These are phyloP conservation scores for Drosophila leontia DNA, from an alignment of 1,140 invertebrate genomes.

Conservation along the genomic window DNA sequence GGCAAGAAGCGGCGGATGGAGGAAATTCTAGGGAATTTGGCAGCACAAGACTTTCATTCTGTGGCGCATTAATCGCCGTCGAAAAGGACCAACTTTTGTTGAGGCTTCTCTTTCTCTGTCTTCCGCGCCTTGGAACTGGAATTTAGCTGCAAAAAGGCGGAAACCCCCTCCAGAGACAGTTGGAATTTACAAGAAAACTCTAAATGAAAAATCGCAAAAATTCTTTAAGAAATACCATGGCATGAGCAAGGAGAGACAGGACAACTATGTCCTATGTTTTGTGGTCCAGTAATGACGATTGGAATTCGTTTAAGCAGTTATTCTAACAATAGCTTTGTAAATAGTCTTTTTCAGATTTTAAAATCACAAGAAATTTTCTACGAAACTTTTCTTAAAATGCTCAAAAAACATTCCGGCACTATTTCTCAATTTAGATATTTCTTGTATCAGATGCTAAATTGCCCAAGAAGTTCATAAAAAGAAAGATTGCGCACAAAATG, in stretches of 20 bases:
- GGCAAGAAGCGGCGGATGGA: conserved; percentile 10
- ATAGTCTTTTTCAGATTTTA: not conserved
- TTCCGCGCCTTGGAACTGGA: conserved; percentile 7
- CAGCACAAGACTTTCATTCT: conserved; percentile 57
- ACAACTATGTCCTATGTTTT: conserved; percentile 26
- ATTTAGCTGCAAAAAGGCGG: conserved; percentile 42
- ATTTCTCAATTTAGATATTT: conserved; percentile 9
- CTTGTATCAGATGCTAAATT: conserved; percentile 23
- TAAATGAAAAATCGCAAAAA: conserved; percentile 75
- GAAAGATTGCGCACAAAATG: conserved; percentile 16
- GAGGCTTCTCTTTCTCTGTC: conserved; percentile 19
- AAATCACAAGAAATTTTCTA: not conserved
- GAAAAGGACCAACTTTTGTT: conserved; percentile 76
- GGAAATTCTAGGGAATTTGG: conserved; percentile 72
- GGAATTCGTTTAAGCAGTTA: conserved; percentile 55
- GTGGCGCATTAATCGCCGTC: conserved; percentile 72
- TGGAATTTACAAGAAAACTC: conserved; percentile 74
- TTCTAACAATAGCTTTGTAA: conserved; percentile 3
- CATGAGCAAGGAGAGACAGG: conserved; percentile 1
- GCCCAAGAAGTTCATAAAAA: conserved; percentile 26
- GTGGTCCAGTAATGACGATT: conserved; percentile 68
- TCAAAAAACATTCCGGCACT: not conserved
- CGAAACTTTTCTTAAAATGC: not conserved
- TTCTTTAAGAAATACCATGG: conserved; percentile 46
- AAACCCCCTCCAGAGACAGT: conserved; percentile 39